Evolutionary conservation across 2,113 vertebrate genomes (phyloP).

Genomic region (Euleptes europaea): DNA sequence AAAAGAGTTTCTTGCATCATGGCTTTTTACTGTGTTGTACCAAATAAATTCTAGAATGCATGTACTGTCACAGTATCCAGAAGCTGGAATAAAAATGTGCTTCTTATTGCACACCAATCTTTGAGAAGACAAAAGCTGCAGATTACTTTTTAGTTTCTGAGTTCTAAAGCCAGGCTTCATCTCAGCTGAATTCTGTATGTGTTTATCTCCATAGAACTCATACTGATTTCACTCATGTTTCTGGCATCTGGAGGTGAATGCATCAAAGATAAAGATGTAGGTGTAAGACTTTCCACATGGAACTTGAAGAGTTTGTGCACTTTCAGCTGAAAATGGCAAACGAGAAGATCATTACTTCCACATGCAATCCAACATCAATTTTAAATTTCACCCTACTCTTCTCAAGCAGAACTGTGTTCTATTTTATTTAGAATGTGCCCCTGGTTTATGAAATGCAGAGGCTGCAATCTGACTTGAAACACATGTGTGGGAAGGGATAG

Average conservation of each 20-base stretch:
- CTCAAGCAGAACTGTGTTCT: background rate
- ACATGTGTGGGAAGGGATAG: no score
- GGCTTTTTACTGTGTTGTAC: slow-evolving; percentile 71
- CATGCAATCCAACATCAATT: background rate
- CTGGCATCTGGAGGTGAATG: slow-evolving; percentile 67
- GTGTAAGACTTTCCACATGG: slow-evolving; percentile 73
- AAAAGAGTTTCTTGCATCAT: slow-evolving; percentile 65
- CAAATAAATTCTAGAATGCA: slow-evolving; percentile 61
- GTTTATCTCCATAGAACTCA: slow-evolving; percentile 88
- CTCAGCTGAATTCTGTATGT: slow-evolving; percentile 80
- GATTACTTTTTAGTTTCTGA: slow-evolving; percentile 50
- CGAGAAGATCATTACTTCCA: slow-evolving; percentile 33
- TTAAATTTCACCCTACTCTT: background rate
- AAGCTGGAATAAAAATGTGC: slow-evolving; percentile 73
- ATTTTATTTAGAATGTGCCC: no score
- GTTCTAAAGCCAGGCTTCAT: slow-evolving; percentile 67
- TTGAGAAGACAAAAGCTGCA: slow-evolving; percentile 57
- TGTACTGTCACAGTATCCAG: slow-evolving; percentile 76
- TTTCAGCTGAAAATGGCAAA: slow-evolving; percentile 69
- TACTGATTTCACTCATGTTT: slow-evolving; percentile 76
- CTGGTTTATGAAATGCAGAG: no score
- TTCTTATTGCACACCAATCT: slow-evolving; percentile 77
- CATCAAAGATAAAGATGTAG: slow-evolving; percentile 84
- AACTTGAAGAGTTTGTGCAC: slow-evolving; percentile 81
- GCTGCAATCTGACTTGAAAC: no score